Base-by-base conservation (phyloP, 2,888 invertebrate species). In the Philhelius pedissequus region DNA sequence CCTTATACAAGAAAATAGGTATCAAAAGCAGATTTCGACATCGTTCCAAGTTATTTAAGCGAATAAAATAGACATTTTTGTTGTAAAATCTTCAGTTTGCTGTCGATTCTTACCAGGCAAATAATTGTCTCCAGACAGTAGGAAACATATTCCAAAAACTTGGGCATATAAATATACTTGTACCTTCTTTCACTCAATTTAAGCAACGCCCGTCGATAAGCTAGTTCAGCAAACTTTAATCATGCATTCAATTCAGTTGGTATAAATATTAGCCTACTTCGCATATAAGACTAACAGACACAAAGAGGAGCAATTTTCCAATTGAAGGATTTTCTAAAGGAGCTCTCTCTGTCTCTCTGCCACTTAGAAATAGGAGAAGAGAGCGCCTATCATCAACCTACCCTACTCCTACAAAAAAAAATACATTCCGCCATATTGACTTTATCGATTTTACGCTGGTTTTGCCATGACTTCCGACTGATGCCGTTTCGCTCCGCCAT, bases 381-480 rank as follows among this genome's bases (percentile, higher is more conserved):
- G 30, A 22, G 18, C 27, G 27, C 30, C 27, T 15, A 9, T 35
- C n/a, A 35, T 62, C 43, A 62, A 62, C n/a, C n/a, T n/a, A n/a
- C n/a, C n/a, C n/a, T n/a, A n/a, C n/a, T 62, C 30, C 27, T 27
- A 18, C 20, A n/a, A 20, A 8, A 11, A 64, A 20, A 20, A 22
- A 20, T 66, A 32, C 40, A 38, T 68, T 52, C 52, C 27, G 52
- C 52, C 52, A 38, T 68, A 52, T 40, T 68, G 50, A 68, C 52
- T 52, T 50, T 52, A 52, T 52, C 50, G 52, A 52, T 74, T 74
- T 74, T 64, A 11, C 25, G 43, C 45, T 54, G 15, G 32, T 38
- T 62, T 40, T 40, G 20, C 43, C 40, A 54, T 74, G 74, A 74
- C 64, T 54, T 74, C 64, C 64, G 54, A 52, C 40, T 18, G 30